A percentile compares a stretch with the other conserved stretches of the same genome.
Evolutionary conservation across 2,113 vertebrate genomes (phyloP).

Genomic region (Okapia johnstoni): DNA sequence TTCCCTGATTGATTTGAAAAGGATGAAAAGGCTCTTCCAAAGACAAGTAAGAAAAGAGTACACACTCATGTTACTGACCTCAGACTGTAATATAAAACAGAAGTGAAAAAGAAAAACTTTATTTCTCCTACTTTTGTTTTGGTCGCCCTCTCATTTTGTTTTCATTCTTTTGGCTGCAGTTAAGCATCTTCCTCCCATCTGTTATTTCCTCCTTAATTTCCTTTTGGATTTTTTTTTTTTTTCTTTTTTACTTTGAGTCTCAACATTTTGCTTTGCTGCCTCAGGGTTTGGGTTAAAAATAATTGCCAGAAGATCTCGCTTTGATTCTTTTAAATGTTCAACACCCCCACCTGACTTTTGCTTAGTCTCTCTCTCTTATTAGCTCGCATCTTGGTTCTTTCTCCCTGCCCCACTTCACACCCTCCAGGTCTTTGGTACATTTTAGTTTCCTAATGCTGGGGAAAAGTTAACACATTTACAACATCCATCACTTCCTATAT

Average conservation of each 20-base stretch:
- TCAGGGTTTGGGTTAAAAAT: background rate
- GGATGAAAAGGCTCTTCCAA: background rate
- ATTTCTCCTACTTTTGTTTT: conserved; percentile 6
- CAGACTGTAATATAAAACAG: background rate
- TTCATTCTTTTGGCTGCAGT: background rate
- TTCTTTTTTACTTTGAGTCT: background rate
- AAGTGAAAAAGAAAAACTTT: background rate
- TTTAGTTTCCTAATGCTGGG: background rate
- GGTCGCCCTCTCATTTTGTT: background rate
- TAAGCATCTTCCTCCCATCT: background rate
- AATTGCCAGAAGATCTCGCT: background rate
- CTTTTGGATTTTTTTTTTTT: background rate
- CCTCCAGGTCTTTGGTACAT: background rate
- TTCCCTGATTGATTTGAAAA: background rate
- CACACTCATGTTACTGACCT: background rate
- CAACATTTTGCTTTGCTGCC: background rate
- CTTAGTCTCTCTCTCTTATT: background rate
- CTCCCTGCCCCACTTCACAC: background rate
- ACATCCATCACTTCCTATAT: background rate
- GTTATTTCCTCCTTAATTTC: conserved; percentile 36
- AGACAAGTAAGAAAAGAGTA: background rate
- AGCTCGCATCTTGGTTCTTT: background rate
- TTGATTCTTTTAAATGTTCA: background rate
- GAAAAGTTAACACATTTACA: background rate
- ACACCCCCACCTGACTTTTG: background rate